phyloP scores from a whole-genome alignment of 2,113 vertebrate species.

The Poeciliopsis prolifica region DNA sequence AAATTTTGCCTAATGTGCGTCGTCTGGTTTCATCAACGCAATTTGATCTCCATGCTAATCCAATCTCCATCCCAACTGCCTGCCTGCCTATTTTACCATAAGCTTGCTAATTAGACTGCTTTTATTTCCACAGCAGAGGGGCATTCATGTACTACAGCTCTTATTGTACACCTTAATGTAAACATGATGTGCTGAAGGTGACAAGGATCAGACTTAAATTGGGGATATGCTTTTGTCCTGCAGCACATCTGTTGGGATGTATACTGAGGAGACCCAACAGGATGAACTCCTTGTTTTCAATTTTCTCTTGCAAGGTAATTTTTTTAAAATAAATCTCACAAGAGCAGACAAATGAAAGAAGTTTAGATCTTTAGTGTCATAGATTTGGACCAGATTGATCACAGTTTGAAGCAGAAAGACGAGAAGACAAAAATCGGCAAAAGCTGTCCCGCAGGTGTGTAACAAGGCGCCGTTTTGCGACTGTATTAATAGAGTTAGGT shows the following conservation, averaged over 20 bases:
- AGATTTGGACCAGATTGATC: neutral
- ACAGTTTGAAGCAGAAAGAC: neutral
- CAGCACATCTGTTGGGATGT: constrained; percentile 36
- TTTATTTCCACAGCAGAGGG: constrained; percentile 28
- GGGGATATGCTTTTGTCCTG: constrained; percentile 3
- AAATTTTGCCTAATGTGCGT: constrained; percentile 43
- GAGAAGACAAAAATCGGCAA: neutral
- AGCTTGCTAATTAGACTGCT: constrained; percentile 41
- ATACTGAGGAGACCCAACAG: constrained; percentile 20
- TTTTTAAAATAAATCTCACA: neutral
- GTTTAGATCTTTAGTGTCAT: neutral
- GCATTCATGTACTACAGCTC: neutral
- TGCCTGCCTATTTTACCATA: constrained; percentile 53
- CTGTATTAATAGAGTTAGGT: no score
- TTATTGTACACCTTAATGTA: constrained; percentile 17
- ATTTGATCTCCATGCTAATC: constrained; percentile 65
- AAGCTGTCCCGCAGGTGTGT: neutral
- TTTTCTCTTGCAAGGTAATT: constrained; percentile 2
- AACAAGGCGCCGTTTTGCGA: no score
- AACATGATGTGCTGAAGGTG: constrained; percentile 20
- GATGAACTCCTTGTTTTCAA: constrained; percentile 19
- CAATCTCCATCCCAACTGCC: constrained; percentile 34
- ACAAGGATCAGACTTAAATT: constrained; percentile 22
- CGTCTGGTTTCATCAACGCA: constrained; percentile 61
- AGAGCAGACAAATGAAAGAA: neutral